Conservation (phyloP, 1,140 invertebrate species). For the Megathymus violae region DNA sequence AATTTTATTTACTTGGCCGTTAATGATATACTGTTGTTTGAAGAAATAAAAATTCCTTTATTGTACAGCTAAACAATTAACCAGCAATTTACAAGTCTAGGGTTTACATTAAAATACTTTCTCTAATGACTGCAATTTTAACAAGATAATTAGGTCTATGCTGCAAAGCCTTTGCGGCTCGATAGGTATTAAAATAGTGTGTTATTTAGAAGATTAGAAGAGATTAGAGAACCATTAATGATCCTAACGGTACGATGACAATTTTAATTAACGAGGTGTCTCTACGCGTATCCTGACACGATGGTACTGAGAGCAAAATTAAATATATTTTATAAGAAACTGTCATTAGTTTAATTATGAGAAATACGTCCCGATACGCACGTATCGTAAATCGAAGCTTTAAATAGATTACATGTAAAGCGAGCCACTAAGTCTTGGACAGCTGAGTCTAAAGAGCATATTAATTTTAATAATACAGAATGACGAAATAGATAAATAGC, state of each 20-base stretch:
- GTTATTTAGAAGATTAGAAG: slow-evolving; percentile 11
- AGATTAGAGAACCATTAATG: slow-evolving; percentile 20
- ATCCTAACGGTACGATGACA: slow-evolving; percentile 17
- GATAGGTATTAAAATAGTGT: slow-evolving; percentile 13
- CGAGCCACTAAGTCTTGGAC: no score
- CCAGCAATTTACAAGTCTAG: no score
- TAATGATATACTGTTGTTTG: no score
- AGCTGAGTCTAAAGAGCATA: no score
- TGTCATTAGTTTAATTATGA: slow-evolving; percentile 12
- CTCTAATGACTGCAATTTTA: slow-evolving; percentile 26
- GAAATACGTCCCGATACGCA: slow-evolving; percentile 4
- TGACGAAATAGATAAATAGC: no score
- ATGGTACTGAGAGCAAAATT: slow-evolving; percentile 15
- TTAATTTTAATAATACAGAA: no score
- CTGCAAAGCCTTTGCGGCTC: neutral
- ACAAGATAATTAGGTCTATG: slow-evolving; percentile 43
- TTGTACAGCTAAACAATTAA: slow-evolving; percentile 35
- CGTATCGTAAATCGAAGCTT: no score
- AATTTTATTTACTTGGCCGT: no score
- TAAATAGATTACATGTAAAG: neutral
- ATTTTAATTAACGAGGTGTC: slow-evolving; percentile 24
- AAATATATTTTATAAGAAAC: slow-evolving; percentile 3
- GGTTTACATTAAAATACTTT: no score
- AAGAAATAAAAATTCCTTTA: no score
- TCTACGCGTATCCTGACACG: neutral